Evolutionary conservation across 1,140 invertebrate species (phyloP).

Genomic region (Metaphire vulgaris): DNA sequence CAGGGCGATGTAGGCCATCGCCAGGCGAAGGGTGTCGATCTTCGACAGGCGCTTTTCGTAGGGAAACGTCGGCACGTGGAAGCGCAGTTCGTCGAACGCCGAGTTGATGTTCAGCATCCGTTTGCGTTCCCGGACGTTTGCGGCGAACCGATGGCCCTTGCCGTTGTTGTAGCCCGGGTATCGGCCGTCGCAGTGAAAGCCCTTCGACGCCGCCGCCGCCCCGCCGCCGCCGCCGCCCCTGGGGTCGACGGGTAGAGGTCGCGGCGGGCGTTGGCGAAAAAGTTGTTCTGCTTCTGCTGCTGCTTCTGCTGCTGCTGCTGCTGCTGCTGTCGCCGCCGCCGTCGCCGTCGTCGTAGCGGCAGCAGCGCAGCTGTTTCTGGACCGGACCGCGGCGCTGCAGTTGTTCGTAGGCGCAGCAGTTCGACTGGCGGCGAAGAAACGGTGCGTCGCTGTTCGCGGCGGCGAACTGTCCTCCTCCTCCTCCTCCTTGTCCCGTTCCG

Average conservation of each 20-base stretch:
- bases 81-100: slow-evolving; percentile 68
- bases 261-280: slow-evolving; percentile 1
- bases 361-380: too few species aligned
- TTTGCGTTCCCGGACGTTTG: slow-evolving; percentile 67
- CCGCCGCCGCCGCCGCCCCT: neutral
- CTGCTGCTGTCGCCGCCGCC: too few species aligned
- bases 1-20: slow-evolving; percentile 96
- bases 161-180: neutral
- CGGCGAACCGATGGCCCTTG: slow-evolving; percentile 30
- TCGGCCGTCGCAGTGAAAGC: neutral
- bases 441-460: too few species aligned
- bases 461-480: too few species aligned
- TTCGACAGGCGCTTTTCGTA: slow-evolving; percentile 94
- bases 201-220: neutral
- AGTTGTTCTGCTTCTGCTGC: too few species aligned
- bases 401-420: too few species aligned
- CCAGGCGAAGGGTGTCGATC: slow-evolving; percentile 89
- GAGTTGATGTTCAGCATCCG: slow-evolving; percentile 97
- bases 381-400: too few species aligned
- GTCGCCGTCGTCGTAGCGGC: too few species aligned
- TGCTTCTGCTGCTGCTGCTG: too few species aligned
- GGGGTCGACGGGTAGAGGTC: neutral
- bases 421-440: too few species aligned
- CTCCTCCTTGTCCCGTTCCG: too few species aligned
- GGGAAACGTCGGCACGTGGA: slow-evolving; percentile 84